Percentiles rank a stretch among this genome's conserved stretches.
Conservation (phyloP, 2,888 invertebrate genomes). For the Operophtera brumata region DNA sequence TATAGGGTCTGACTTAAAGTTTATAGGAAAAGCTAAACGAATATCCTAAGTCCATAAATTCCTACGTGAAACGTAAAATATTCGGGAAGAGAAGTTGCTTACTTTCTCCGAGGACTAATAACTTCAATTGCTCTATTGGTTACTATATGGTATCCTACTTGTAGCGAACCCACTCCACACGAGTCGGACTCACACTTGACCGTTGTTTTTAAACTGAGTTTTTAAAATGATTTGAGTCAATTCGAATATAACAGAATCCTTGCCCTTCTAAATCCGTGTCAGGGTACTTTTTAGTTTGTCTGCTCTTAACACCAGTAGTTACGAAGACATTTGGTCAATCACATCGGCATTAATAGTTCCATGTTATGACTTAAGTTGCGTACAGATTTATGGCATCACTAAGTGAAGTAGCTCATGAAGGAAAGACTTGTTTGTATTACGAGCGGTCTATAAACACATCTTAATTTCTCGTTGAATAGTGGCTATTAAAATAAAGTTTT, state of each 20-base stretch:
- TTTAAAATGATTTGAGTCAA: background rate
- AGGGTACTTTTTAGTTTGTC: background rate
- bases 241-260: background rate
- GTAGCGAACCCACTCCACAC: too few species aligned
- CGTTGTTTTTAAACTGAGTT: too few species aligned
- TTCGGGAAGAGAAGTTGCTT: too few species aligned
- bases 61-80: too few species aligned
- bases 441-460: slow-evolving; percentile 76
- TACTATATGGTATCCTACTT: too few species aligned
- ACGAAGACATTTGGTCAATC: slow-evolving; percentile 16
- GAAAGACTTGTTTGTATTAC: slow-evolving; percentile 71
- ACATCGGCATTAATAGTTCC: slow-evolving; percentile 38
- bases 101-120: too few species aligned
- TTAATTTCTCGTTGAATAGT: slow-evolving; percentile 77
- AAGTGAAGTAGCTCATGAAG: slow-evolving; percentile 64
- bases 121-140: too few species aligned
- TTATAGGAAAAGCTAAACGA: too few species aligned
- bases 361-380: slow-evolving; percentile 53
- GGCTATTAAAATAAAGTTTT: slow-evolving; percentile 78
- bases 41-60: too few species aligned
- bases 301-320: background rate
- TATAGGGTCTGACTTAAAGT: too few species aligned
- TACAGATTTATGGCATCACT: slow-evolving; percentile 62
- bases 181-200: too few species aligned
- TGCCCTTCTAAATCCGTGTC: too few species aligned